Percentiles rank a stretch among this genome's conserved stretches.
Conservation (phyloP, 2,888 invertebrate genomes). For the Papilio gigon region DNA sequence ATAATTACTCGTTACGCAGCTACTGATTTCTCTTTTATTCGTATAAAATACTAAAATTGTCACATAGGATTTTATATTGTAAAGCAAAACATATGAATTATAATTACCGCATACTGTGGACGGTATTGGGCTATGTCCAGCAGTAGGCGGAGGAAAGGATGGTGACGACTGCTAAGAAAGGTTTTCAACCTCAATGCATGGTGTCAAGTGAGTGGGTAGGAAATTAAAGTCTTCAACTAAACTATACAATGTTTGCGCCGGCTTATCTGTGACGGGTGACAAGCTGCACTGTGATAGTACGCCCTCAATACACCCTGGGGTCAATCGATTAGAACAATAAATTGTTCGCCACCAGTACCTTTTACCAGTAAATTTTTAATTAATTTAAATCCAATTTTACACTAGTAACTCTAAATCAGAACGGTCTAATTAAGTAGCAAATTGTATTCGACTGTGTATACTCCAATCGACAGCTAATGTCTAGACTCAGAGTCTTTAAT, state of each 20-base stretch:
- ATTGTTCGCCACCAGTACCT: constrained; percentile 28
- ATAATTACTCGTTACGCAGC: neutral
- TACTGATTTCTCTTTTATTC: constrained; percentile 42
- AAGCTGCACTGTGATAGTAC: constrained; percentile 55
- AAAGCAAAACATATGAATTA: too few relatives aligned
- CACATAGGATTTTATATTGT: neutral
- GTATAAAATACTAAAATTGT: constrained; percentile 32
- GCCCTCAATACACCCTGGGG: constrained; percentile 57
- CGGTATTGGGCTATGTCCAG: too few relatives aligned
- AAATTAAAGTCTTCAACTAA: neutral
- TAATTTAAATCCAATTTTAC: too few relatives aligned
- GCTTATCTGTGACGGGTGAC: constrained; percentile 47
- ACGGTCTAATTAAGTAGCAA: too few relatives aligned
- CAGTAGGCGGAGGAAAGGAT: too few relatives aligned
- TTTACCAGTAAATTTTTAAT: too few relatives aligned
- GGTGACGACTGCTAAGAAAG: too few relatives aligned
- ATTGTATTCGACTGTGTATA: too few relatives aligned
- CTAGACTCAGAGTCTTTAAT: too few relatives aligned
- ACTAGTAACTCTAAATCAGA: too few relatives aligned
- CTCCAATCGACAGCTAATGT: too few relatives aligned
- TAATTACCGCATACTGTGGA: too few relatives aligned
- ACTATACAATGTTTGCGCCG: constrained; percentile 51
- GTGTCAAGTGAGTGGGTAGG: neutral
- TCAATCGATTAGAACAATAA: constrained; percentile 48
- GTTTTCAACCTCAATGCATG: neutral